Conservation (phyloP, 2,888 invertebrate genomes). For the Perithous albicinctus region DNA sequence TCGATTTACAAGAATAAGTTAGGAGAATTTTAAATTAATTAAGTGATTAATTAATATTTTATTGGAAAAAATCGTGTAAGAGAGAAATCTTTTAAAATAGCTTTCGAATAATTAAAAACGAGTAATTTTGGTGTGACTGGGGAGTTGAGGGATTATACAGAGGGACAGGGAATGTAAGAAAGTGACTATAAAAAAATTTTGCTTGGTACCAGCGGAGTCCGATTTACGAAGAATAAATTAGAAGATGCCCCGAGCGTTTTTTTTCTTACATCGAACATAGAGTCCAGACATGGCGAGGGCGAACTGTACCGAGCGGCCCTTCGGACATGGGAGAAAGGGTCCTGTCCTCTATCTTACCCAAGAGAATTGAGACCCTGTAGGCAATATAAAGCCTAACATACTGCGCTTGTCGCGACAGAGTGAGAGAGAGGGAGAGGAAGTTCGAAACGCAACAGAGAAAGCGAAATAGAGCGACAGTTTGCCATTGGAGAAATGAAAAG, state of each 20-base stretch:
- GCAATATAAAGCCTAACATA: slow-evolving; percentile 19
- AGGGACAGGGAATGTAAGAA: neutral
- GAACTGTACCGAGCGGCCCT: slow-evolving; percentile 11
- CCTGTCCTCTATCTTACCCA: slow-evolving; percentile 36
- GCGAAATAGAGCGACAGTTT: slow-evolving; percentile 36
- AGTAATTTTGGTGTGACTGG: neutral
- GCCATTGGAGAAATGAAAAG: slow-evolving; percentile 22
- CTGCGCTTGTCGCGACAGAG: neutral
- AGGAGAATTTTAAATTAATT: too few species aligned
- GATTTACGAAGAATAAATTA: slow-evolving; percentile 40
- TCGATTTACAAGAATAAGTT: too few species aligned
- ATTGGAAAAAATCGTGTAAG: neutral
- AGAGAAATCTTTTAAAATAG: neutral
- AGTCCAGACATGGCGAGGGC: slow-evolving; percentile 4
- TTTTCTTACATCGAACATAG: neutral
- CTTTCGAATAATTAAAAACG: neutral
- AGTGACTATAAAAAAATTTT: slow-evolving; percentile 7
- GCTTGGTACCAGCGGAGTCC: neutral
- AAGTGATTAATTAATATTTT: neutral
- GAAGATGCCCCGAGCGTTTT: neutral
- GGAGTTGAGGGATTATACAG: neutral
- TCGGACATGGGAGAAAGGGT: slow-evolving; percentile 25
- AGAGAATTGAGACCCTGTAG: slow-evolving; percentile 33
- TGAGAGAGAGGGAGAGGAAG: too few species aligned
- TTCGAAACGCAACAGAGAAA: slow-evolving; percentile 15